Conservation (phyloP, 2,888 invertebrate species). For the Thymelicus lineola region DNA sequence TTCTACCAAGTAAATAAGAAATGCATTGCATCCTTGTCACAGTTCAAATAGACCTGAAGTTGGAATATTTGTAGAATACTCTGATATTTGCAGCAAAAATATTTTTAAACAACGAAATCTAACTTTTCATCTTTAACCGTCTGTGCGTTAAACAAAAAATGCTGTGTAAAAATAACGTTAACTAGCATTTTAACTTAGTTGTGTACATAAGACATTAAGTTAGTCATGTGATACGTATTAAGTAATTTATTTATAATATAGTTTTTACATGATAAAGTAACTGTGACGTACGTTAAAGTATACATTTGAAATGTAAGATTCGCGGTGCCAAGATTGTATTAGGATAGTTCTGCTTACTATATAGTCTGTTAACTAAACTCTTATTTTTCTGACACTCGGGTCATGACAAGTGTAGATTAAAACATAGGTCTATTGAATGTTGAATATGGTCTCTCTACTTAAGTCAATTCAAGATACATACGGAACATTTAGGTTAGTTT, state of each 20-base stretch:
- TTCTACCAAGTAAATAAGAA: too few relatives aligned
- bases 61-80: conserved; percentile 9
- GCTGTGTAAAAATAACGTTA: conserved; percentile 47
- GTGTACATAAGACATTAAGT: conserved; percentile 60
- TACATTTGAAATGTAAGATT: conserved; percentile 49
- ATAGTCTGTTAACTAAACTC: background rate
- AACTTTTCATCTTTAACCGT: conserved; percentile 9
- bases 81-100: background rate
- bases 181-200: conserved; percentile 39
- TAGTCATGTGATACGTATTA: conserved; percentile 73
- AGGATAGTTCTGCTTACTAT: background rate
- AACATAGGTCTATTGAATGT: background rate
- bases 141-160: conserved; percentile 43
- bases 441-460: conserved; percentile 7
- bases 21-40: background rate
- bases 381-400: background rate
- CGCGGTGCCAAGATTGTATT: conserved; percentile 68
- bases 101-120: conserved; percentile 25
- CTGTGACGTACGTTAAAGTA: conserved; percentile 41
- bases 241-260: conserved; percentile 74
- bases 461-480: conserved; percentile 8
- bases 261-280: conserved; percentile 64
- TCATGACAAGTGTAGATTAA: background rate
- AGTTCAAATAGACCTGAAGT: background rate
- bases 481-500: background rate